Conservation (phyloP, 2,797 vertebrate species). For the Acomys russatus region DNA sequence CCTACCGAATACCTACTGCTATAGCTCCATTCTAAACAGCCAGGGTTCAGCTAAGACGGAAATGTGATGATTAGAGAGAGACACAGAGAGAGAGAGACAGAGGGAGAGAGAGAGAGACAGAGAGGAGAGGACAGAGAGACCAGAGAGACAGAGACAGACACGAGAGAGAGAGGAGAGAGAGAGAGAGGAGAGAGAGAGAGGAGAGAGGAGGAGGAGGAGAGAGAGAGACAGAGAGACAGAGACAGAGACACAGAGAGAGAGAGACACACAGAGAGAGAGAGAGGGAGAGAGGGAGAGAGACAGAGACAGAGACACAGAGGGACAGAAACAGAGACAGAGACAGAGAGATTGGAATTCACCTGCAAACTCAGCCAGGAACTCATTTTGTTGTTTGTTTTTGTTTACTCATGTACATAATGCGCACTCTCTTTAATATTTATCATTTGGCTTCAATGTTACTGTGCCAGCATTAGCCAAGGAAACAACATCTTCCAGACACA, state of each 20-base stretch:
- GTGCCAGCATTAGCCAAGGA: neutral
- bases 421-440: neutral
- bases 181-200: no score
- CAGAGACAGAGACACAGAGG: no score
- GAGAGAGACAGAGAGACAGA: no score
- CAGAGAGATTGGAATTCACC: neutral
- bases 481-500: no score
- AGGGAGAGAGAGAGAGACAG: neutral
- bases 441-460: neutral
- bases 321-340: no score
- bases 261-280: no score
- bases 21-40: neutral
- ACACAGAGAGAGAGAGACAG: neutral
- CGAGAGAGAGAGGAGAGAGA: no score
- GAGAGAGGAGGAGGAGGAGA: no score
- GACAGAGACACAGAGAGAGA: no score
- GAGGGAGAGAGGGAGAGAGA: no score
- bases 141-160: no score
- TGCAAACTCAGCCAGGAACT: neutral
- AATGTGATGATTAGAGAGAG: neutral
- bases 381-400: neutral
- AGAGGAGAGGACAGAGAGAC: no score
- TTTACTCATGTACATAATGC: slow-evolving; percentile 5
- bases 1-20: neutral
- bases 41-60: neutral